phyloP scores from a whole-genome alignment of 1,140 invertebrate species.

The Limonius californicus region DNA sequence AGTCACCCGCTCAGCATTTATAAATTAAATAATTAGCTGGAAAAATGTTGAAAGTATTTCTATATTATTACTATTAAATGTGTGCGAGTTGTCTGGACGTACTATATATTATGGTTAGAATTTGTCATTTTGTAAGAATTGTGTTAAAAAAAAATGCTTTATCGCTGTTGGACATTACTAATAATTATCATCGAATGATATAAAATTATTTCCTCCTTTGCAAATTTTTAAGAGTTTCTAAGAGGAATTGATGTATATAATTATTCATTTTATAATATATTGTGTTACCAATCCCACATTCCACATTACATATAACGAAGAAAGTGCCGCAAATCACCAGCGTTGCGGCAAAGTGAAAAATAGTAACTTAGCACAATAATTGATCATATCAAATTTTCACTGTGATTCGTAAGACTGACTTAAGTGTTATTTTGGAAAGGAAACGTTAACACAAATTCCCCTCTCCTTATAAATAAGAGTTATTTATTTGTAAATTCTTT shows the following conservation, averaged over 20 bases:
- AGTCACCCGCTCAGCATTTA: constrained; percentile 46
- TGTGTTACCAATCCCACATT: constrained; percentile 14
- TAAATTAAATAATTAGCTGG: constrained; percentile 40
- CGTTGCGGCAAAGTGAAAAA: constrained; percentile 20
- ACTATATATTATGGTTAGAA: constrained; percentile 37
- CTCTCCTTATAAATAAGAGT: constrained; percentile 13
- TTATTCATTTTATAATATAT: constrained; percentile 11
- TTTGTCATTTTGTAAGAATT: constrained; percentile 30
- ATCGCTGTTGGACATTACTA: constrained; percentile 34
- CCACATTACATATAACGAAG: constrained; percentile 13
- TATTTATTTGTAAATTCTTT: constrained; percentile 17
- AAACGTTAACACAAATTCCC: constrained; percentile 35
- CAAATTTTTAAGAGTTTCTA: constrained; percentile 4
- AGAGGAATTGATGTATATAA: constrained; percentile 15
- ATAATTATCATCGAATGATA: constrained; percentile 25
- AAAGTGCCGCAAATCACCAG: constrained; percentile 1
- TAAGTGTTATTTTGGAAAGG: constrained; percentile 47
- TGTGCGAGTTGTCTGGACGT: constrained; percentile 40
- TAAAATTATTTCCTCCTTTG: constrained; percentile 17
- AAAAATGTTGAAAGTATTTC: constrained; percentile 45
- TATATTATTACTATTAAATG: constrained; percentile 38
- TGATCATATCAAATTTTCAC: constrained; percentile 51
- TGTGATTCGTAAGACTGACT: constrained; percentile 50
- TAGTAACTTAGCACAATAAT: constrained; percentile 48
- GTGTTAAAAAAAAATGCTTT: constrained; percentile 29